Evolutionary conservation across 2,888 invertebrate species (phyloP).

Genomic region (Eupithecia vulgata): DNA sequence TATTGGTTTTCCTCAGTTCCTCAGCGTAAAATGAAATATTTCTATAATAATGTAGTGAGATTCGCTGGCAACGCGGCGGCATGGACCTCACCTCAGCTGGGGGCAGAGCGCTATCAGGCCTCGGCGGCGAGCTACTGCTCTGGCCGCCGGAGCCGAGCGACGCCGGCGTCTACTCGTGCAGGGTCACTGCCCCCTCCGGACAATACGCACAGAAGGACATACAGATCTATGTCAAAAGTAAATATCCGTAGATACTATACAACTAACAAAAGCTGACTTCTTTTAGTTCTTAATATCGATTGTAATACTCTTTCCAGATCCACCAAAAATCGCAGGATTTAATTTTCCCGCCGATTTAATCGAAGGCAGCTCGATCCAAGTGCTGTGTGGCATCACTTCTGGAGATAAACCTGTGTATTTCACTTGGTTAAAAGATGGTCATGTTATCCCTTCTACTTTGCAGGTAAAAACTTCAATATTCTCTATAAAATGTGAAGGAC

Average conservation of each 20-base stretch:
- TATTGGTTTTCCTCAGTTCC: background rate
- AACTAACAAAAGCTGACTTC: background rate
- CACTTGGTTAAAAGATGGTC: constrained; percentile 87
- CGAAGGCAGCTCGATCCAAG: constrained; percentile 92
- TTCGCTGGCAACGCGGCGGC: constrained; percentile 75
- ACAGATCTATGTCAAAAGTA: constrained; percentile 89
- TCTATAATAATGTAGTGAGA: constrained; percentile 60
- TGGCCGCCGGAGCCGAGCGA: constrained; percentile 86
- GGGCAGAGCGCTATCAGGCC: constrained; percentile 61
- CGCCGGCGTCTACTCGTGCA: constrained; percentile 91
- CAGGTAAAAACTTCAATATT: constrained; percentile 73
- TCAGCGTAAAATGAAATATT: background rate
- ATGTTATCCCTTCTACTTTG: constrained; percentile 84
- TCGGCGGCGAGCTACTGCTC: constrained; percentile 67
- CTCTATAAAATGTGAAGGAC: too few species aligned
- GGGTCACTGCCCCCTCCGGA: constrained; percentile 88
- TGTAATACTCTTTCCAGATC: constrained; percentile 76
- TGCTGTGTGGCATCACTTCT: constrained; percentile 90
- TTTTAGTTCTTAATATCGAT: background rate
- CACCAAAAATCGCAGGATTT: constrained; percentile 93
- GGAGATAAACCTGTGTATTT: constrained; percentile 89
- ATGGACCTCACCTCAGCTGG: constrained; percentile 60
- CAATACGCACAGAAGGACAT: constrained; percentile 90
- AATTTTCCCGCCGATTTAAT: constrained; percentile 91
- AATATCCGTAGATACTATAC: constrained; percentile 53